Evolutionary conservation across 2,797 vertebrate genomes (phyloP).

Genomic region (Poeciliopsis turneri): DNA sequence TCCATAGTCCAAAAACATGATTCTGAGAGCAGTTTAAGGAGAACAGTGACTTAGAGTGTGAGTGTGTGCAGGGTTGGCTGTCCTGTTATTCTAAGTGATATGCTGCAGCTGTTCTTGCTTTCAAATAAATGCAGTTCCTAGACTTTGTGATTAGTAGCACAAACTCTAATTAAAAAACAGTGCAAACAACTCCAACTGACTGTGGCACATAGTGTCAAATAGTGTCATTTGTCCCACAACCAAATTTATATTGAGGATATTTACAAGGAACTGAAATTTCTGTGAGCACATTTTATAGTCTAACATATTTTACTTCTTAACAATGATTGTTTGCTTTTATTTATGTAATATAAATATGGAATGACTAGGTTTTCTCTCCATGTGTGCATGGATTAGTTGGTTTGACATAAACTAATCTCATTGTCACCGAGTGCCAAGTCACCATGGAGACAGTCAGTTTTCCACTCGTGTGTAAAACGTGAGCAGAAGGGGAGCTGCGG

Average conservation of each 20-base stretch:
- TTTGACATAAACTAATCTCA: too few relatives aligned
- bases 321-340: not conserved
- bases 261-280: not conserved
- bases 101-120: not conserved
- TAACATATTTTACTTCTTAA: not conserved
- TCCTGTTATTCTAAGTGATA: not conserved
- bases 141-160: not conserved
- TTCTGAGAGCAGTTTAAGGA: not conserved
- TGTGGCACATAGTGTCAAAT: conserved; percentile 1
- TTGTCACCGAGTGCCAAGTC: conserved; percentile 55
- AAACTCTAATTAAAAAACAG: not conserved
- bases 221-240: not conserved
- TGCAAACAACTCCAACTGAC: conserved; percentile 12
- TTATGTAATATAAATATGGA: not conserved
- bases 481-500: conserved; percentile 44
- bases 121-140: not conserved
- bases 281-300: not conserved
- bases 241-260: conserved; percentile 1
- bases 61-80: not conserved
- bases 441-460: conserved; percentile 56
- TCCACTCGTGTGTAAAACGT: conserved; percentile 48
- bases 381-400: too few relatives aligned
- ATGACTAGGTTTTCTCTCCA: conserved; percentile 14
- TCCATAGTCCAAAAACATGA: not conserved
- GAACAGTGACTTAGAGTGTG: not conserved